A percentile compares a stretch with the other conserved stretches of the same genome.
phyloP scores from a whole-genome alignment of 1,140 invertebrate species.

The silkworm (Bombyx mori) region ASM3026992v2 NC_085121.1:5602001-5602500 shows the following conservation, averaged over 20 bases:
- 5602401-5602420: too few relatives aligned
- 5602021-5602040: too few relatives aligned
- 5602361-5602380: too few relatives aligned
- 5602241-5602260: slow-evolving; percentile 86
- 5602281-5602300: slow-evolving; percentile 87
- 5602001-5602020: too few relatives aligned
- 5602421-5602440: too few relatives aligned
- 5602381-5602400: too few relatives aligned
- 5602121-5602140: slow-evolving; percentile 76
- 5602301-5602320: slow-evolving; percentile 79
- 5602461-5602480: too few relatives aligned
- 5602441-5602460: too few relatives aligned
- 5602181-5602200: slow-evolving; percentile 86
- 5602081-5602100: too few relatives aligned
- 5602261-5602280: slow-evolving; percentile 83
- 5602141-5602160: slow-evolving; percentile 85
- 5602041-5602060: too few relatives aligned
- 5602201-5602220: slow-evolving; percentile 93
- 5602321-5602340: slow-evolving; percentile 57
- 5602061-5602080: too few relatives aligned
- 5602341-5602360: slow-evolving; percentile 18
- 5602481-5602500: too few relatives aligned
- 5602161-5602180: slow-evolving; percentile 91
- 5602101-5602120: neutral
- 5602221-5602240: slow-evolving; percentile 92